These are phyloP conservation scores for Xylota segnis DNA, from an alignment of 2,888 invertebrate genomes.

Conservation along the genomic window DNA sequence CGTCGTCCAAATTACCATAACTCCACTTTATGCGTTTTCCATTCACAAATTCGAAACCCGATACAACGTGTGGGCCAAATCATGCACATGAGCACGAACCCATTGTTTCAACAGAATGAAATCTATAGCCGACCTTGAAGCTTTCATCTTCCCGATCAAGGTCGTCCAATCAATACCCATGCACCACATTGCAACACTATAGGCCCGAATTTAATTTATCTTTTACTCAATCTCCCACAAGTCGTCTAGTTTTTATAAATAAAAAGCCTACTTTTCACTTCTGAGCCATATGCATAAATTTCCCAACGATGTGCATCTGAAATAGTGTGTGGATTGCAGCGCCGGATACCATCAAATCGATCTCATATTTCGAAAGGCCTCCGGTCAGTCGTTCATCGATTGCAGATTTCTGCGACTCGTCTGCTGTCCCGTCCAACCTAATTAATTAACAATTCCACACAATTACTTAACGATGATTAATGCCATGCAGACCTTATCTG, in stretches of 20 bases:
- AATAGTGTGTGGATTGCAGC: slow-evolving; percentile 6
- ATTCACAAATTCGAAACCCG: not conserved
- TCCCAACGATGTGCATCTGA: not conserved
- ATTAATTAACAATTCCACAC: slow-evolving; percentile 30
- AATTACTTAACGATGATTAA: slow-evolving; percentile 42
- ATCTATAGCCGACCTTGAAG: slow-evolving; percentile 15
- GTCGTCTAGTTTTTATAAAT: not conserved
- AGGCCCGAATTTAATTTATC: not conserved
- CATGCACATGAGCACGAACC: not conserved
- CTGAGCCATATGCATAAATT: not conserved
- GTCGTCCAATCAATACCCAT: not conserved
- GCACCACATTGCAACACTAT: slow-evolving; percentile 4
- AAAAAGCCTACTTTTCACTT: not conserved
- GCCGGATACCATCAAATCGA: not conserved
- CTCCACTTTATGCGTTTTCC: not conserved
- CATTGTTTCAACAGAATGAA: slow-evolving; percentile 14
- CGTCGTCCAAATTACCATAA: slow-evolving; percentile 1
- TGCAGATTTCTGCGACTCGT: not conserved
- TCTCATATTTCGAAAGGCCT: not conserved
- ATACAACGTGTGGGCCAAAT: not conserved
- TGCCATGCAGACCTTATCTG: not conserved
- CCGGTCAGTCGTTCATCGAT: not conserved
- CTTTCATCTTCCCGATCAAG: slow-evolving; percentile 22
- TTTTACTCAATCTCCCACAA: not conserved
- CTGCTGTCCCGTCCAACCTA: not conserved